phyloP scores from a whole-genome alignment of 2,113 vertebrate species.

The Garra rufa region DNA sequence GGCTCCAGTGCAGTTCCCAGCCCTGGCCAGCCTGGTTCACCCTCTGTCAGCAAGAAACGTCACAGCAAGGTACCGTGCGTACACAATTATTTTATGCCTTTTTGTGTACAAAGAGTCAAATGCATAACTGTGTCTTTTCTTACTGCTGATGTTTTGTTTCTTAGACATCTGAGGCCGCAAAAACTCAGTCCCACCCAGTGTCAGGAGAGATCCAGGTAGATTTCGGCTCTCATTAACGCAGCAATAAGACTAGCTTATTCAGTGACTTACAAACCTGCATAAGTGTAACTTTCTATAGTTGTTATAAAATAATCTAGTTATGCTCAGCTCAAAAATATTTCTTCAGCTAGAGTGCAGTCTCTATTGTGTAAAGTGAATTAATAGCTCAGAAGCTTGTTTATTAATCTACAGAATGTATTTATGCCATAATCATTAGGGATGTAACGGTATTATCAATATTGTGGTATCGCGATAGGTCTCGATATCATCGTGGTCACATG shows the following conservation, averaged over 20 bases:
- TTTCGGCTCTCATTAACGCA: not conserved
- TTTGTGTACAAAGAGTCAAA: conserved; percentile 1
- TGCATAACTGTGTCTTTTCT: not conserved
- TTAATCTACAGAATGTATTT: not conserved
- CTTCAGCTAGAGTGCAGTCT: not conserved
- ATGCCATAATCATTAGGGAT: not conserved
- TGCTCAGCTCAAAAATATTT: not conserved
- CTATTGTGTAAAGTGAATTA: not conserved
- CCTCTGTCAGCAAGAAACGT: conserved; percentile 93
- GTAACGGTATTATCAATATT: too few relatives aligned
- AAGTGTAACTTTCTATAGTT: not conserved
- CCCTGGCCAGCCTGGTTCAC: conserved; percentile 93
- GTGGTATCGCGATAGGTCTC: too few relatives aligned
- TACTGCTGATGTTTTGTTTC: conserved; percentile 32
- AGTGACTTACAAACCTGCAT: not conserved
- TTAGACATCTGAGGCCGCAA: conserved; percentile 84
- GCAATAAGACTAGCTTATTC: not conserved
- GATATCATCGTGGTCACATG: too few relatives aligned
- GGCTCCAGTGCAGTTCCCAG: conserved; percentile 86
- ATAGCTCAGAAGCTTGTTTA: not conserved
- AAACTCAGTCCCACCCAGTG: conserved; percentile 84
- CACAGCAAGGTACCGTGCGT: conserved; percentile 85
- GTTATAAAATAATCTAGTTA: not conserved
- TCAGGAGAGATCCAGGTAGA: conserved; percentile 97
- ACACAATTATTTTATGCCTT: not conserved